Conservation (phyloP, 37 sponge, comb jelly and placozoan species). For the Cliona cf. orientalis region DNA sequence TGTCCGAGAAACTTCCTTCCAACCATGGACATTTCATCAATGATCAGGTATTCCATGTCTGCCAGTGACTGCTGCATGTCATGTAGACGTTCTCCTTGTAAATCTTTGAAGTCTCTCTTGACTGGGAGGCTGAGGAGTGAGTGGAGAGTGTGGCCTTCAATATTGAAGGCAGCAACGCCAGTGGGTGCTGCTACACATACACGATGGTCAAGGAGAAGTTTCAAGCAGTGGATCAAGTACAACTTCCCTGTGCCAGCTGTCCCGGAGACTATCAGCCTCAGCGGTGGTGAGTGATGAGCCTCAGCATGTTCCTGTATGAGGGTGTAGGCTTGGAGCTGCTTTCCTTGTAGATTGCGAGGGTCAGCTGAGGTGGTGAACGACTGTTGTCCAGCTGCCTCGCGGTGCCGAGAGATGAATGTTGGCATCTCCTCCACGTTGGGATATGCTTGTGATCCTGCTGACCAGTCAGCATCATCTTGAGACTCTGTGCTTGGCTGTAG, state of each 20-base stretch:
- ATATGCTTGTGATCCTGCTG: slow-evolving; percentile 9
- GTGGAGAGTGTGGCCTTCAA: slow-evolving; percentile 55
- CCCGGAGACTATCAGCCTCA: slow-evolving; percentile 40
- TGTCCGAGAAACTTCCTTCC: slow-evolving; percentile 57
- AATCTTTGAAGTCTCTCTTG: slow-evolving; percentile 39
- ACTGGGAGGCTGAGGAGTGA: slow-evolving; percentile 38
- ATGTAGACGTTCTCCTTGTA: slow-evolving; percentile 35
- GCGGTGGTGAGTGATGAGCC: not conserved
- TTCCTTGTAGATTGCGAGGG: slow-evolving; percentile 31
- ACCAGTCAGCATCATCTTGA: slow-evolving; percentile 27
- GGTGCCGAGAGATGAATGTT: slow-evolving; percentile 13
- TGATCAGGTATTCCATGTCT: slow-evolving; percentile 56
- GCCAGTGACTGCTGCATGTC: slow-evolving; percentile 37
- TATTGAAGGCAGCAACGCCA: slow-evolving; percentile 64
- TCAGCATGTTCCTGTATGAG: slow-evolving; percentile 26
- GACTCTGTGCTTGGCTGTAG: not conserved
- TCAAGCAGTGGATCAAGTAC: slow-evolving; percentile 53
- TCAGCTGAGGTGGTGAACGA: slow-evolving; percentile 40
- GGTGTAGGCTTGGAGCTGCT: slow-evolving; percentile 46
- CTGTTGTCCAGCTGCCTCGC: not conserved
- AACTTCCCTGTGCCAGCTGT: slow-evolving; percentile 59
- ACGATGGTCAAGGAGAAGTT: slow-evolving; percentile 25
- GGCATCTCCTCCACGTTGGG: slow-evolving; percentile 43
- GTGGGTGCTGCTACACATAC: slow-evolving; percentile 58
- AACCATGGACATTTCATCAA: slow-evolving; percentile 67